These are phyloP conservation scores for Oryzias dopingdopingensis DNA, from an alignment of 2,797 vertebrate species.

Conservation along the genomic window DNA sequence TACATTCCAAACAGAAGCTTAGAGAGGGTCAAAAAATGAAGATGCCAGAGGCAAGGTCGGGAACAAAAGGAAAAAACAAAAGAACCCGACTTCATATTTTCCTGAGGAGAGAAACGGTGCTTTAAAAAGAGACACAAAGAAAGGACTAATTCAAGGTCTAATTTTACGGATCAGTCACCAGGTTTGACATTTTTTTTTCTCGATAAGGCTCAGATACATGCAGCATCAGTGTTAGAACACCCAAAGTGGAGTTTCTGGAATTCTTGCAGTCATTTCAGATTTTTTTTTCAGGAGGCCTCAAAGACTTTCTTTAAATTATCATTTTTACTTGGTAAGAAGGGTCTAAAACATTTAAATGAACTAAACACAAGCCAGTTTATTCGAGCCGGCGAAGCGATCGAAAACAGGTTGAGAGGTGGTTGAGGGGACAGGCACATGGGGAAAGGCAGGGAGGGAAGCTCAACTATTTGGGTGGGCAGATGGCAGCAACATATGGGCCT, in stretches of 20 bases:
- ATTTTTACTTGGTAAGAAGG: conserved; percentile 4
- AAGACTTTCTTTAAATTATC: not conserved
- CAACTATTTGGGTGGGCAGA: conserved; percentile 65
- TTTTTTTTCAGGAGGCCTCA: too few relatives aligned
- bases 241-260: too few relatives aligned
- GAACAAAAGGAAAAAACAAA: conserved; percentile 17
- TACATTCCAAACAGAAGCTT: conserved; percentile 8
- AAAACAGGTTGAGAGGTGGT: conserved; percentile 45
- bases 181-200: too few relatives aligned
- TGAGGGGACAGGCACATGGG: conserved; percentile 38
- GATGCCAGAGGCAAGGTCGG: conserved; percentile 54
- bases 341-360: conserved; percentile 25
- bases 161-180: not conserved
- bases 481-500: conserved; percentile 70
- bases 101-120: conserved; percentile 1
- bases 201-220: too few relatives aligned
- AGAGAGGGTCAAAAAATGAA: conserved; percentile 33
- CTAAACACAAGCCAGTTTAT: conserved; percentile 25
- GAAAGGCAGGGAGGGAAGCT: conserved; percentile 38
- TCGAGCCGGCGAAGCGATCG: conserved; percentile 9
- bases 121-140: not conserved
- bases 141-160: not conserved
- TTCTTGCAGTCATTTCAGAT: too few relatives aligned
- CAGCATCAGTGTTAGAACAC: too few relatives aligned
- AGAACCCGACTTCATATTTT: conserved; percentile 22